Evolutionary conservation across 2,797 vertebrate species (phyloP), one percentile per base, ranked within the genome.

Genomic region (Brotula barbata): DNA sequence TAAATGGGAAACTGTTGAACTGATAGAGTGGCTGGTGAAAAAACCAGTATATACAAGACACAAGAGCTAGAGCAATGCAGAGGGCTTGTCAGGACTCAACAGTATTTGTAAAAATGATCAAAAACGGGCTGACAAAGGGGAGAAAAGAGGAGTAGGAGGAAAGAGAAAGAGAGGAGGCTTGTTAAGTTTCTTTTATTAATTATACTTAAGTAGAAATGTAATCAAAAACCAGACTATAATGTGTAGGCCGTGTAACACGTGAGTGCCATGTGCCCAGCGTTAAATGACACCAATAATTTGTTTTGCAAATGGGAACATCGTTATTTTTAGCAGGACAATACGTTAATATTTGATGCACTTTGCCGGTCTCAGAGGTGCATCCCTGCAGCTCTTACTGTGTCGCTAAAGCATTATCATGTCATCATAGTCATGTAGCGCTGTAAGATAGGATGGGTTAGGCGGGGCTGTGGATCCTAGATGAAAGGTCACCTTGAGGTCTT

Each of bases 291-390:
- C 31, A 46, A 61, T 68, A 72, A 72, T 43, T 76, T 48, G 51
- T 49, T 61, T 63, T 72, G 52, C 63, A 80, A 79, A 82, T 75
- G 78, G 22, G 34, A 66, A 73, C 36, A 72, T 76, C 79, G 81
- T 84, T 81, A 84, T 86, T 86, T 82, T 85, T 79, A 86, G 81
- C 71, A 43, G 31, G n/a, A n/a, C n/a, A n/a, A n/a, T n/a, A n/a
- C n/a, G n/a, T n/a, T n/a, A n/a, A n/a, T n/a, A n/a, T n/a, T n/a
- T n/a, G n/a, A n/a, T n/a, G n/a, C n/a, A n/a, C n/a, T n/a, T n/a
- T n/a, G n/a, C n/a, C n/a, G n/a, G n/a, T n/a, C n/a, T n/a, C n/a
- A n/a, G n/a, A n/a, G n/a, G n/a, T n/a, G n/a, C n/a, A n/a, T n/a
- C n/a, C n/a, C 77, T 71, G 50, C 75, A 44, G 75, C 58, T 80